Evolutionary conservation across 2,113 vertebrate genomes (phyloP).

Genomic region (Stigmatopora argus): DNA sequence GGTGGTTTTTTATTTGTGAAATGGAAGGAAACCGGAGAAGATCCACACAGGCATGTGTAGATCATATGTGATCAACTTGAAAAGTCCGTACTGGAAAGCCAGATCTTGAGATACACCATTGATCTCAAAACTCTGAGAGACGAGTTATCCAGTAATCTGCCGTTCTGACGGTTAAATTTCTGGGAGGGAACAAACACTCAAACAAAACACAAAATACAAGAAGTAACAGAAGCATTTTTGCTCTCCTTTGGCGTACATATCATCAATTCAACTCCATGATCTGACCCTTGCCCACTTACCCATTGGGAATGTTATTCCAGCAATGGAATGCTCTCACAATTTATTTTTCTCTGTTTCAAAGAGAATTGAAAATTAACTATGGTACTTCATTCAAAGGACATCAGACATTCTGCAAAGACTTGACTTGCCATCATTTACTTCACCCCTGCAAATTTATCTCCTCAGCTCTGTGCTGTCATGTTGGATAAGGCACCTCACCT

Average conservation of each 20-base stretch:
- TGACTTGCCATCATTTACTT: constrained; percentile 28
- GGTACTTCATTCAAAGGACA: constrained; percentile 29
- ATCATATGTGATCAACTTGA: too few relatives aligned
- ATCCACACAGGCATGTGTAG: too few relatives aligned
- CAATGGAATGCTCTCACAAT: constrained; percentile 32
- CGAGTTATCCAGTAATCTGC: too few relatives aligned
- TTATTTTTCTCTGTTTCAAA: constrained; percentile 36
- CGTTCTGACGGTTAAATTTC: neutral
- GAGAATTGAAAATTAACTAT: constrained; percentile 40
- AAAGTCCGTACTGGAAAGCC: too few relatives aligned
- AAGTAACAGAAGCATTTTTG: constrained; percentile 3
- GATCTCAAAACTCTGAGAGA: too few relatives aligned
- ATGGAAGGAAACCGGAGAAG: too few relatives aligned
- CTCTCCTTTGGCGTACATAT: constrained; percentile 9
- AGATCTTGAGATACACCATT: too few relatives aligned
- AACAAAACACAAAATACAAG: constrained; percentile 3
- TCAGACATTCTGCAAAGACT: constrained; percentile 39
- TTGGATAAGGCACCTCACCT: constrained; percentile 25
- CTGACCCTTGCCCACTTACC: constrained; percentile 21
- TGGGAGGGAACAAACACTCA: neutral
- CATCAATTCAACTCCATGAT: constrained; percentile 21
- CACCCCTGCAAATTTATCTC: constrained; percentile 14
- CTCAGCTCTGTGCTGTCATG: constrained; percentile 30
- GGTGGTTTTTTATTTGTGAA: too few relatives aligned
- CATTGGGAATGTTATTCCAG: constrained; percentile 17